Conservation (phyloP, 2,113 vertebrate species). For the Dendropsophus ebraccatus region DNA sequence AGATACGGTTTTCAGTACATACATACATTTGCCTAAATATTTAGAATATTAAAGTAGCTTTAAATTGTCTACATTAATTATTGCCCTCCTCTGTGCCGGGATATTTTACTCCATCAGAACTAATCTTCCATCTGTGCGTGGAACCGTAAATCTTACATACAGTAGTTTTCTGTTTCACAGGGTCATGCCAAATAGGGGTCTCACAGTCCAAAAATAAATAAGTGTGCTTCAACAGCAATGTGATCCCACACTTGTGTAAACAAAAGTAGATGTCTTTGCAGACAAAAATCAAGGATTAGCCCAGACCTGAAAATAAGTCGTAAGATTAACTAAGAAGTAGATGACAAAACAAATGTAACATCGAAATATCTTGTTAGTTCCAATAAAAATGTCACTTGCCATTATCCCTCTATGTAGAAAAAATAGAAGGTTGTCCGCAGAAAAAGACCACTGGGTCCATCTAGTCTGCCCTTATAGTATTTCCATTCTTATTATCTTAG, state of each 20-base stretch:
- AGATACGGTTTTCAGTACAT: background rate
- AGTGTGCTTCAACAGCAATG: conserved; percentile 46
- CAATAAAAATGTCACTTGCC: background rate
- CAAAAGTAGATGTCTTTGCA: conserved; percentile 26
- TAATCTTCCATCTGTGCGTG: conserved; percentile 47
- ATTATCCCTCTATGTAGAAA: background rate
- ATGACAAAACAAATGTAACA: background rate
- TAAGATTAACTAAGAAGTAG: background rate
- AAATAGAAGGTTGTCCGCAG: no score
- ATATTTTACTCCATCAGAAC: conserved; percentile 30
- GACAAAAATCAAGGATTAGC: background rate
- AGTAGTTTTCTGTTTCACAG: conserved; percentile 51
- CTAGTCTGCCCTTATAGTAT: no score
- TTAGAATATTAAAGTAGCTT: background rate
- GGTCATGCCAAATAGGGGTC: conserved; percentile 51
- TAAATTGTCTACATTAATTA: background rate
- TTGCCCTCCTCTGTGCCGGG: background rate
- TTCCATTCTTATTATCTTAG: no score
- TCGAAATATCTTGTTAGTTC: background rate
- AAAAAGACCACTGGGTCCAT: no score
- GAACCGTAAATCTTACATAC: conserved; percentile 47
- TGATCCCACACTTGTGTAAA: conserved; percentile 43
- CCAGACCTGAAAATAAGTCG: background rate
- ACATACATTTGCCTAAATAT: background rate
- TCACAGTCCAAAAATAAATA: conserved; percentile 58